Percentiles rank a stretch among this genome's conserved stretches.
Conservation (phyloP, 2,888 invertebrate genomes). For the Deilephila porcellus region DNA sequence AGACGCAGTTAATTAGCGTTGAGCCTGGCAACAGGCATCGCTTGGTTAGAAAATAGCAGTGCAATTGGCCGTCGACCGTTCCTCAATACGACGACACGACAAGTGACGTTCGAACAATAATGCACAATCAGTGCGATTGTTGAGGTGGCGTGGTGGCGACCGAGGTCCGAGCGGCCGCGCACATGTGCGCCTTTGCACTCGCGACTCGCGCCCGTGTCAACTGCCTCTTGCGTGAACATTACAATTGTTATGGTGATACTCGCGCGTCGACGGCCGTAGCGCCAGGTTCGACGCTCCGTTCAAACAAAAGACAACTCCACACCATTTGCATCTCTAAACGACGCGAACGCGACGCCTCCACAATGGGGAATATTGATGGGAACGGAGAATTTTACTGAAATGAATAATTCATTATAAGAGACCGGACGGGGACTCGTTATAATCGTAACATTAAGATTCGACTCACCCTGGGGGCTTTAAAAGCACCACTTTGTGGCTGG, state of each 20-base stretch:
- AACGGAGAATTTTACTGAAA: conserved; percentile 58
- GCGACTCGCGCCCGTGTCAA: conserved; percentile 65
- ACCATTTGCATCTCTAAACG: conserved; percentile 69
- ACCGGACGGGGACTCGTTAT: conserved; percentile 57
- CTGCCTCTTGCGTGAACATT: conserved; percentile 72
- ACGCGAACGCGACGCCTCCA: conserved; percentile 42
- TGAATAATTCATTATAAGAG: conserved; percentile 72
- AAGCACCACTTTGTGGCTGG: conserved; percentile 67
- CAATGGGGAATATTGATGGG: conserved; percentile 54
- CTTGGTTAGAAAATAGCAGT: conserved; percentile 47
- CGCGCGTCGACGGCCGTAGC: conserved; percentile 48
- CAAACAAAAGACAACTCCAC: conserved; percentile 68
- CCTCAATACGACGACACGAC: conserved; percentile 57
- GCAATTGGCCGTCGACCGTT: conserved; percentile 61
- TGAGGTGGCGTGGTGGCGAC: conserved; percentile 43
- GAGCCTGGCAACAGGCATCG: conserved; percentile 37
- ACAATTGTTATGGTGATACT: conserved; percentile 80
- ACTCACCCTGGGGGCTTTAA: conserved; percentile 65
- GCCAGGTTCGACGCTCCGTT: conserved; percentile 68
- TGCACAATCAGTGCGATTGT: conserved; percentile 75
- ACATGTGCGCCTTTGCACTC: conserved; percentile 56
- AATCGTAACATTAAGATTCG: conserved; percentile 69
- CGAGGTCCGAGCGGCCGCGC: conserved; percentile 39
- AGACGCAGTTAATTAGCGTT: background rate
- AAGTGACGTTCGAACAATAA: conserved; percentile 71